Evolutionary conservation across 2,888 invertebrate species (phyloP), one percentile per base, ranked within the genome.

Genomic region (Copidosoma aretas): DNA sequence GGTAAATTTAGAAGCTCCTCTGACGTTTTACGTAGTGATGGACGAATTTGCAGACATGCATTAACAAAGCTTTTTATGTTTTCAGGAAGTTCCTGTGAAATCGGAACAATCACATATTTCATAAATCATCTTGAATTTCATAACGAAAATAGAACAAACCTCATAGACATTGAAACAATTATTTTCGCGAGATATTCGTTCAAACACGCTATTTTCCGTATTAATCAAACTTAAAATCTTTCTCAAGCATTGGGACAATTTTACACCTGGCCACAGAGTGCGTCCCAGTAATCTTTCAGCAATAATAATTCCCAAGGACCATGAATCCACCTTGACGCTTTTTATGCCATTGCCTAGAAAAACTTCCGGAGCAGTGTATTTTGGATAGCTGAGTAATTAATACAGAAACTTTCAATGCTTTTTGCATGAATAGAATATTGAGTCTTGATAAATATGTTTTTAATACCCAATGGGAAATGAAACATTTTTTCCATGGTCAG

Each of bases 301-400:
- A 43, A 97, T 82, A 69, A 98, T 90, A 68, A 98, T 91, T n/a
- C 97, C 98, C 70, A 96, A 85, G 1, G 95, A 91, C 98, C 98
- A 99, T 39, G 96, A 88, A 84, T 99, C 98, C 21, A 91, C 91
- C 82, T 94, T 92, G 0, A 90, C 88, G 60, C 93, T 91, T 69
- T 85, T 85, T 64, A 79, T 75, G 62, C 89, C 88, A 32, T 89
- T 89, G 62, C 88, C 88, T 3, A 93, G 80, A 75, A 93, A 89
- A 49, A 92, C 89, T 85, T 95, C 95, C 0, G 95, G 95, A 24
- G 95, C 91, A 72, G 91, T 87, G 79, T 94, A 95, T 75, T 90
- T 89, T 62, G 93, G 89, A 76, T 91, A 88, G 10, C 93, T 93
- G 78, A 86, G 84, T 66, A 60, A 43, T 46, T 32, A 43, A 22